Conservation (phyloP, 1,140 invertebrate species). For the Halictus rubicundus region DNA sequence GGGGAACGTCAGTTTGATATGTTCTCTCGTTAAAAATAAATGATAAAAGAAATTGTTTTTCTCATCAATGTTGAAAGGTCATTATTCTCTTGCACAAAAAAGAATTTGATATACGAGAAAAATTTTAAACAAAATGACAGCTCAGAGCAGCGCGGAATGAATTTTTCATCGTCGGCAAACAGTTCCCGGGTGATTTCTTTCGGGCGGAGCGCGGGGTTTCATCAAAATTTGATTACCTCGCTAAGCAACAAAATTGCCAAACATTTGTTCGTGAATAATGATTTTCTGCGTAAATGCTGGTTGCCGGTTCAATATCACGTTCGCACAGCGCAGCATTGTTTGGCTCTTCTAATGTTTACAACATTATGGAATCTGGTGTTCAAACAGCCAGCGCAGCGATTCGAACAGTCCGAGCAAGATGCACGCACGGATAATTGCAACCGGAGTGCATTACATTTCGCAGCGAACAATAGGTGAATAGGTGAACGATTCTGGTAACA, state of each 20-base stretch:
- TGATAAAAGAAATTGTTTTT: too few species aligned
- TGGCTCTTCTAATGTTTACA: neutral
- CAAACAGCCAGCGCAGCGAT: neutral
- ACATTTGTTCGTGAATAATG: constrained; percentile 1
- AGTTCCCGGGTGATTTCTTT: neutral
- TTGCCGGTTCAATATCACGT: neutral
- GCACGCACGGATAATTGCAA: neutral
- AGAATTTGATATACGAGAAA: too few species aligned
- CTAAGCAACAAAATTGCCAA: constrained; percentile 3
- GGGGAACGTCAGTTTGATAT: too few species aligned
- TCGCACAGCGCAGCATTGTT: neutral
- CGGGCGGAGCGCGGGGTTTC: neutral
- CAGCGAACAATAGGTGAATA: neutral
- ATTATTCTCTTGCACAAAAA: too few species aligned
- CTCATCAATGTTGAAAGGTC: too few species aligned
- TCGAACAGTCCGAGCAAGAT: neutral
- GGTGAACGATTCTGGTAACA: neutral
- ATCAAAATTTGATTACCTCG: constrained; percentile 1
- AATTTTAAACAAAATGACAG: neutral
- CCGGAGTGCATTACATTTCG: neutral
- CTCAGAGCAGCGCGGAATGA: neutral
- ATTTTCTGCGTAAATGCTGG: neutral
- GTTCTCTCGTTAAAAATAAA: too few species aligned
- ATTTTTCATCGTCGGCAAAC: neutral
- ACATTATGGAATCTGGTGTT: neutral